Evolutionary conservation across 2,797 vertebrate species (phyloP).

Genomic region (Malacoctenus gilli): DNA sequence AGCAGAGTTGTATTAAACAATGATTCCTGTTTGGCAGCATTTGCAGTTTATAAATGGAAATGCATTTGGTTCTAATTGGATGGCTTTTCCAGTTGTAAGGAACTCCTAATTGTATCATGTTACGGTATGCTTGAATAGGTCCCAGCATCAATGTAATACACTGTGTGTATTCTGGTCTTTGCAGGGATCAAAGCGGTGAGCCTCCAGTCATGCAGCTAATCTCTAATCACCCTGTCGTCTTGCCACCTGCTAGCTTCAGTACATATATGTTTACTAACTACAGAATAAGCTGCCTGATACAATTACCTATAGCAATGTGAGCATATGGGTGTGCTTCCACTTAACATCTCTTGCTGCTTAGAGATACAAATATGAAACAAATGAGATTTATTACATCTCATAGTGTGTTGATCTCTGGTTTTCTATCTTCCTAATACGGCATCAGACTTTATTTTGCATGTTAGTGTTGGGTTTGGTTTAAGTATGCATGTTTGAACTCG

Average conservation of each 20-base stretch:
- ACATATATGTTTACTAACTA: conserved; percentile 51
- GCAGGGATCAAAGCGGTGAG: conserved; percentile 52
- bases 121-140: conserved; percentile 28
- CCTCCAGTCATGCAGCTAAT: conserved; percentile 59
- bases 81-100: conserved; percentile 1
- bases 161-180: conserved; percentile 46
- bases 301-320: conserved; percentile 3
- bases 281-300: conserved; percentile 16
- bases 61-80: conserved; percentile 11
- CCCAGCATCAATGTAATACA: conserved; percentile 30
- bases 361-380: conserved; percentile 1
- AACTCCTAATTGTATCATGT: conserved; percentile 45
- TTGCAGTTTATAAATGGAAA: conserved; percentile 2
- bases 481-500: too few species aligned
- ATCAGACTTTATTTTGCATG: too few species aligned
- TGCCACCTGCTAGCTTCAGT: conserved; percentile 58
- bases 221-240: conserved; percentile 60
- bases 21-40: not conserved
- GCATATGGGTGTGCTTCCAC: conserved; percentile 21
- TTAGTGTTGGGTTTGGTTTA: too few species aligned
- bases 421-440: too few species aligned
- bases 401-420: not conserved
- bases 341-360: conserved; percentile 13
- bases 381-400: not conserved
- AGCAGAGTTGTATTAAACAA: not conserved